phyloP scores from a whole-genome alignment of 2,888 invertebrate genomes.

The Ptychoptera contaminata region DNA sequence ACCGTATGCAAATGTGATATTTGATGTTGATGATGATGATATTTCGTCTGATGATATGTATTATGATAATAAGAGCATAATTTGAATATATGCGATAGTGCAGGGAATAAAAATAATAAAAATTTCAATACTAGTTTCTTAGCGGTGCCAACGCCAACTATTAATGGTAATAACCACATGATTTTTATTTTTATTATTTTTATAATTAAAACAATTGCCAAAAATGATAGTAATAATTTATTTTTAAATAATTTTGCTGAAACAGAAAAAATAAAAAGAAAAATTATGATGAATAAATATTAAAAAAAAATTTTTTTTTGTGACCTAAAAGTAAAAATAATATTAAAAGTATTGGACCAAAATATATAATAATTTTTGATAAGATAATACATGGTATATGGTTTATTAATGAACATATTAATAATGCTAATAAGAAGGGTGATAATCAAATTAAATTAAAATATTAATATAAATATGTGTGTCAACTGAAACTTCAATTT shows the following conservation, averaged over 20 bases:
- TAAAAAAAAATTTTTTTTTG: too few species aligned
- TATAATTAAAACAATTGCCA: conserved; percentile 59
- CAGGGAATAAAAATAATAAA: conserved; percentile 66
- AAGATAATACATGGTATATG: too few species aligned
- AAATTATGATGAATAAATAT: too few species aligned
- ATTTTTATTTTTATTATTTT: conserved; percentile 67
- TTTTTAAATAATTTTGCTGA: conserved; percentile 62
- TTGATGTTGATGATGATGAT: conserved; percentile 68
- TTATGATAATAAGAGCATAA: conserved; percentile 70
- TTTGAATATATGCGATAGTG: conserved; percentile 68
- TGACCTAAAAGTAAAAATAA: too few species aligned
- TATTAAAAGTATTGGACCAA: too few species aligned
- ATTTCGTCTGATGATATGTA: conserved; percentile 54
- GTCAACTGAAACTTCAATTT: too few species aligned
- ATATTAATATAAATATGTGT: too few species aligned
- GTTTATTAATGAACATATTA: too few species aligned
- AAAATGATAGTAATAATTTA: conserved; percentile 55
- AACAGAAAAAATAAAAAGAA: conserved; percentile 26
- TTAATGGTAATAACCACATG: conserved; percentile 59
- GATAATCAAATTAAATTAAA: too few species aligned
- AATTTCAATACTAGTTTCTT: conserved; percentile 71
- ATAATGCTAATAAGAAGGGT: too few species aligned
- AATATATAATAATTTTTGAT: too few species aligned
- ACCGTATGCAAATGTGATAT: conserved; percentile 59
- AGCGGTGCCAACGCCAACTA: conserved; percentile 66